Conservation (phyloP, 2,797 vertebrate species). For the Hoplostethus atlanticus region DNA sequence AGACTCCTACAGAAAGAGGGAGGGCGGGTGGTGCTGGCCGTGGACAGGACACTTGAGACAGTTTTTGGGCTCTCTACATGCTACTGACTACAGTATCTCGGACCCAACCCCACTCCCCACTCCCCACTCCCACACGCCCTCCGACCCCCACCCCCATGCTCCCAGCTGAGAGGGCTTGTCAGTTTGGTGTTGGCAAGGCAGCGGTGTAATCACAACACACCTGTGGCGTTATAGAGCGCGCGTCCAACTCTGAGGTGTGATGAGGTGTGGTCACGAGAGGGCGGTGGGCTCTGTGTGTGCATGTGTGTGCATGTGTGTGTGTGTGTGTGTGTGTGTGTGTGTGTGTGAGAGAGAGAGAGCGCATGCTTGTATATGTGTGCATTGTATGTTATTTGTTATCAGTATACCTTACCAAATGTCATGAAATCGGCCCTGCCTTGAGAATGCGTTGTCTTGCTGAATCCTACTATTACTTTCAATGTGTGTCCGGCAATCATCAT, state of each 20-base stretch:
- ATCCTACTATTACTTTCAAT: not conserved
- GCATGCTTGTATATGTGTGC: not conserved
- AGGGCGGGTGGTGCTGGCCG: slow-evolving; percentile 51
- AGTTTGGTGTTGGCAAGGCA: slow-evolving; percentile 58
- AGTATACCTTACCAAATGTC: not conserved
- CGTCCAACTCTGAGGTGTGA: not conserved
- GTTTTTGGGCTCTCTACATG: slow-evolving; percentile 47
- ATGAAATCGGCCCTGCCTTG: not conserved
- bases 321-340: not conserved
- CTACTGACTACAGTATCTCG: slow-evolving; percentile 55
- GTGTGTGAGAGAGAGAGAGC: not conserved
- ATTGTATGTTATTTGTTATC: no score
- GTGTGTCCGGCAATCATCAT: not conserved
- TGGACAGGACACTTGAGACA: slow-evolving; percentile 68
- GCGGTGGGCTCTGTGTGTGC: slow-evolving; percentile 15
- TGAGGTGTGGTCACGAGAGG: slow-evolving; percentile 24
- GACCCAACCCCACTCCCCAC: slow-evolving; percentile 13
- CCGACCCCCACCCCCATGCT: slow-evolving; percentile 11
- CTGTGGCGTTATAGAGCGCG: slow-evolving; percentile 19
- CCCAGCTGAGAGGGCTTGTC: slow-evolving; percentile 70
- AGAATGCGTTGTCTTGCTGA: not conserved
- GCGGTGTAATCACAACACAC: slow-evolving; percentile 46
- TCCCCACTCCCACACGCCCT: slow-evolving; percentile 18
- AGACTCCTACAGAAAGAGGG: slow-evolving; percentile 67
- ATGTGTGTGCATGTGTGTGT: not conserved